These are phyloP conservation scores for Porphyrio hochstetteri DNA, from an alignment of 2,113 vertebrate species.

Conservation along the genomic window DNA sequence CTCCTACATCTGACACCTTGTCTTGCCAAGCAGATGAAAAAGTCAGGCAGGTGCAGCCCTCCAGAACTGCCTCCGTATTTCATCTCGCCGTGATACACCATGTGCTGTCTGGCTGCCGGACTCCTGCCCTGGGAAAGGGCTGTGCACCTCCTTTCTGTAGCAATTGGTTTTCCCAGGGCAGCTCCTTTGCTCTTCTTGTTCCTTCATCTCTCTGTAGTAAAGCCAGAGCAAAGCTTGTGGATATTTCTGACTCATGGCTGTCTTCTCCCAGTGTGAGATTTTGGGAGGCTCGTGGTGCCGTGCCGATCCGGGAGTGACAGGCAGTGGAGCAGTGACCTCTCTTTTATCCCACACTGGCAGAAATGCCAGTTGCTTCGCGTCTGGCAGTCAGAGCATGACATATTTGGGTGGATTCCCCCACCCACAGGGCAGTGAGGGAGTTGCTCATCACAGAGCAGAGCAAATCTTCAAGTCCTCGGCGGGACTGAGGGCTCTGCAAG, in stretches of 20 bases:
- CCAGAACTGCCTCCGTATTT: neutral
- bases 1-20: conserved; percentile 7
- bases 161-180: rapidly evolving
- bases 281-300: neutral
- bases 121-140: neutral
- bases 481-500: neutral
- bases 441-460: neutral
- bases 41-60: conserved; percentile 61
- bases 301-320: neutral
- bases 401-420: neutral
- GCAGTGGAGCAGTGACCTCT: neutral
- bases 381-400: neutral
- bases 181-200: neutral
- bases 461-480: neutral
- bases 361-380: rapidly evolving
- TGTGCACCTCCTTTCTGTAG: neutral
- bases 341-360: neutral
- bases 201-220: no score
- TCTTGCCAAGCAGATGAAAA: conserved; percentile 56
- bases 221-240: neutral
- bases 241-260: neutral
- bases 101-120: neutral
- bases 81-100: rapidly evolving
- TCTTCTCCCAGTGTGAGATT: neutral
- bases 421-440: conserved; percentile 32